Evolutionary conservation across 2,888 invertebrate species (phyloP).

Genomic region (Allacma fusca): DNA sequence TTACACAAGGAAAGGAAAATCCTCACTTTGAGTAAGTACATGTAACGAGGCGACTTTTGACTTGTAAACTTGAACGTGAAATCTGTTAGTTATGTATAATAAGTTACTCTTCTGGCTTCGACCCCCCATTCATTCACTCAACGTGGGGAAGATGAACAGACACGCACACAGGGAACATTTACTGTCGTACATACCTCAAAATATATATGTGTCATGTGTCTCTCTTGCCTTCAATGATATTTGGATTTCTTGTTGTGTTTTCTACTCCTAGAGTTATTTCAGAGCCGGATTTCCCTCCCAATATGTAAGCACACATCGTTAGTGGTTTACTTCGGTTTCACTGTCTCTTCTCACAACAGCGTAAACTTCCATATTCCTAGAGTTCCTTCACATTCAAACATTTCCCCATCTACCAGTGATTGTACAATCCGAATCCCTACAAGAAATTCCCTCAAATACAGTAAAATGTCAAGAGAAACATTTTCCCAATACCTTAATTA

Average conservation of each 20-base stretch:
- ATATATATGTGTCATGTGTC: no score
- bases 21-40: background rate
- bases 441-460: no score
- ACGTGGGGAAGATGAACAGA: slow-evolving; percentile 34
- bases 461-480: no score
- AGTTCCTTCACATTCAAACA: no score
- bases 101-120: slow-evolving; percentile 9
- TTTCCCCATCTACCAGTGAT: no score
- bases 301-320: background rate
- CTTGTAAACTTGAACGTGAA: slow-evolving; percentile 26
- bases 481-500: no score
- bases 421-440: no score
- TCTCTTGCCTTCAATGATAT: no score
- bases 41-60: slow-evolving; percentile 24
- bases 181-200: background rate
- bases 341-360: background rate
- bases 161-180: background rate
- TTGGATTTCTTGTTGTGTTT: no score
- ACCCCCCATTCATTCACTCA: slow-evolving; percentile 40
- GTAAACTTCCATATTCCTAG: background rate
- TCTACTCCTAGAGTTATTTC: no score
- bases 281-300: background rate
- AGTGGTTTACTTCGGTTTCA: background rate
- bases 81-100: slow-evolving; percentile 17
- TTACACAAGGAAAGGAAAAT: background rate